Conservation (phyloP, 2,113 vertebrate genomes). For the Ptilonorhynchus violaceus region DNA sequence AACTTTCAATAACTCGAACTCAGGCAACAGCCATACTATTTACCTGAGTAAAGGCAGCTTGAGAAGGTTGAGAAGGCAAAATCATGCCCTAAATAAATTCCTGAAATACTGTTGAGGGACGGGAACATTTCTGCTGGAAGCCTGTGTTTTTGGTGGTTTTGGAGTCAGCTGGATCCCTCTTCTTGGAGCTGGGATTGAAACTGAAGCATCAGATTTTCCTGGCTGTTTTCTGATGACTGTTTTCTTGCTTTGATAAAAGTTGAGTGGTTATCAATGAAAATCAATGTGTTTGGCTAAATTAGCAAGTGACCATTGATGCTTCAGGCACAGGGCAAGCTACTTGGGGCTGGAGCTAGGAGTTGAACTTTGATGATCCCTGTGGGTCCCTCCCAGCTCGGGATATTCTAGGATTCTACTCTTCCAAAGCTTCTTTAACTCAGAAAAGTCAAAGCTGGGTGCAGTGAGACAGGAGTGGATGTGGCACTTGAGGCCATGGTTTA, state of each 20-base stretch:
- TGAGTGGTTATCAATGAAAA: not conserved
- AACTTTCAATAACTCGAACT: not conserved
- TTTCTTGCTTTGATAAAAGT: not conserved
- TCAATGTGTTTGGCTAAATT: not conserved
- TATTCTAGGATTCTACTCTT: not conserved
- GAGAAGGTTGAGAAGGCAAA: not conserved
- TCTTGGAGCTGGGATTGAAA: not conserved
- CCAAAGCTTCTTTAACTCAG: not conserved
- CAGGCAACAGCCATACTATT: not conserved
- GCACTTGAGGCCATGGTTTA: not conserved
- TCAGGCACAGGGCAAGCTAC: not conserved
- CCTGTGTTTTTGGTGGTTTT: not conserved
- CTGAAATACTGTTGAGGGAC: not conserved
- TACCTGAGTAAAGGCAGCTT: not conserved
- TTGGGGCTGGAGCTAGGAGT: not conserved
- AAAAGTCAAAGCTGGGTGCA: not conserved
- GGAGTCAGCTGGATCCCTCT: not conserved
- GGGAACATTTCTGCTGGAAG: not conserved
- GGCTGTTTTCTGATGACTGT: not conserved
- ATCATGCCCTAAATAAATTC: not conserved
- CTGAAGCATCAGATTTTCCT: not conserved
- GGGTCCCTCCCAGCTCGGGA: not conserved
- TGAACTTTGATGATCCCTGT: not conserved
- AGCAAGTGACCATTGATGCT: not conserved
- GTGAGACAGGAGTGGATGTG: not conserved